Base-by-base conservation (phyloP, 2,113 vertebrate genomes). In the Microtus ochrogaster region DNA sequence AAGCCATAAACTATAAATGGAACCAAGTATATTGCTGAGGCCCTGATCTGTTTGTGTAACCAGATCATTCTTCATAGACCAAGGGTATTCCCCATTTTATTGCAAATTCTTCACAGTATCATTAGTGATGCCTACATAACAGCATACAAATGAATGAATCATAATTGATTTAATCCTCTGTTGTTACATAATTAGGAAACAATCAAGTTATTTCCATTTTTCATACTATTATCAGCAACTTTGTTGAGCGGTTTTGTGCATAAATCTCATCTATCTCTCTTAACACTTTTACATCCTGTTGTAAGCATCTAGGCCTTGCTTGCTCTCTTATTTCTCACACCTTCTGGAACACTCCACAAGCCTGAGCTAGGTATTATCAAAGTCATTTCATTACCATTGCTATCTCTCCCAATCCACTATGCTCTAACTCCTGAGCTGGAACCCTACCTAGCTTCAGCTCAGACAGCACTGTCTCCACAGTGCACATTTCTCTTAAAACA, bases 171-270 rank as follows among this genome's bases (percentile, higher is more conserved):
- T 87, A 85, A 94, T 89, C 85, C 90, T 96, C 93, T 94, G 10
- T 41, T 87, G 14, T 95, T 97, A 90, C 8, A 5, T 76, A 95
- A 96, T 78, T 93, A 84, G 96, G 63, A 90, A 96, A 95, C 90
- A 94, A 97, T 41, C 82, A 73, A 94, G 68, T 93, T 94, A 66
- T 91, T 96, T 96, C 72, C 76, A 92, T 93, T 93, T 96, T 83
- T 89, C 94, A 85, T 73, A 52, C n/a, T 76, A 73, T 92, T 68
- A 84, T 41, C 52, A 39, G 66, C 65, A 96, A 85, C 44, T 19
- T 13, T 36, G 41, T 52, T 87, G 63, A 79, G 83, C n/a, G 65
- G 55, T 91, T 94, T 90, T 66, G 21, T 73, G 86, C 66, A 84
- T 90, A 61, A 96, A 66, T 93, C 72, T 90, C 65, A 3, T 17